These are phyloP conservation scores for Caenorhabditis imperialis DNA, from an alignment of 2,888 invertebrate species.

Conservation along the genomic window DNA sequence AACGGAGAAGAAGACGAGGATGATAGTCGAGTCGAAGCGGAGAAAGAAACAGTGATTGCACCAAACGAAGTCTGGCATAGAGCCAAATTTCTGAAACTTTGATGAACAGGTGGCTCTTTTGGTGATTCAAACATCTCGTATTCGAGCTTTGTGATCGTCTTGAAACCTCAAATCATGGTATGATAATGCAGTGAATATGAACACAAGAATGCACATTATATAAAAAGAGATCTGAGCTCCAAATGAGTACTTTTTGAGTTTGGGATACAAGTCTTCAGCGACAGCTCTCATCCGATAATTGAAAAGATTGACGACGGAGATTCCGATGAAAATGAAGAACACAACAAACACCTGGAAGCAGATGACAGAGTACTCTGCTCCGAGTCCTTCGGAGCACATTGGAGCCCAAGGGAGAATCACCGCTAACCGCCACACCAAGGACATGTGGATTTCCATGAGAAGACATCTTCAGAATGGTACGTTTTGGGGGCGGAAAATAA, in stretches of 20 bases:
- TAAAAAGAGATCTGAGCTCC: not conserved
- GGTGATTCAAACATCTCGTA: not conserved
- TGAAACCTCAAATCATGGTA: not conserved
- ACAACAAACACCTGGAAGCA: conserved; percentile 6
- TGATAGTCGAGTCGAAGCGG: not conserved
- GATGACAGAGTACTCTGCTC: not conserved
- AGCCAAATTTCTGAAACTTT: not conserved
- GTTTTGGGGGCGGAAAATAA: not conserved
- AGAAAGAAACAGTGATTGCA: conserved; percentile 6
- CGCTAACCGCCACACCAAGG: not conserved
- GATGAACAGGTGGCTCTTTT: too few relatives aligned
- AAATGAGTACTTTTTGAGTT: not conserved
- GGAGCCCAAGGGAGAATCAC: conserved; percentile 3
- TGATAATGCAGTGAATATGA: not conserved
- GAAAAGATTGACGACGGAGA: conserved; percentile 1
- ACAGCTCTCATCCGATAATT: not conserved
- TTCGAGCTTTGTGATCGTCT: not conserved
- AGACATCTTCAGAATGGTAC: not conserved
- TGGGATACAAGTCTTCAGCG: not conserved
- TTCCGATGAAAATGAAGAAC: not conserved
- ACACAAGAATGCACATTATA: not conserved
- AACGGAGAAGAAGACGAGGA: not conserved
- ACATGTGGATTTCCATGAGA: conserved; percentile 8
- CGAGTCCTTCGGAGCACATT: not conserved
- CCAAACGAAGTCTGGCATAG: not conserved